Base-by-base conservation (phyloP, 2,888 invertebrate species). In the Hyposoter dolosus region DNA sequence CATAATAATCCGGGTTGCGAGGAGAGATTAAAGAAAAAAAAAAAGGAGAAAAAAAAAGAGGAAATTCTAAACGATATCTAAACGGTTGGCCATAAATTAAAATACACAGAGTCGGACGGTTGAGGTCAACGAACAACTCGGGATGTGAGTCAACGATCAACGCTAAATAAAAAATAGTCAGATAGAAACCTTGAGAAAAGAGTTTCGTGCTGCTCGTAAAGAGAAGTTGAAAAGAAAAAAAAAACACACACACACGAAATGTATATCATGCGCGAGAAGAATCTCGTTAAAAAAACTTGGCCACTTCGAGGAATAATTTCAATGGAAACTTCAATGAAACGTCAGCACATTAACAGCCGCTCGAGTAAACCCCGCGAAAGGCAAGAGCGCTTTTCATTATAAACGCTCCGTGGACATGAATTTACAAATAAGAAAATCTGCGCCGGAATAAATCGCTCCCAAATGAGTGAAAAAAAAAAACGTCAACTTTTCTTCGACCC, bases 41-140 rank as follows among this genome's bases (percentile, higher is more conserved):
- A 45, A 32, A 4, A 6, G 35, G 4, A 50, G 4, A 50, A 66
- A 53, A 74, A 56, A 74, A 83, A 63, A 40, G 28, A 28, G 35
- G 28, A n/a, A 68, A 28, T 75, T 68, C 45, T 43, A 69, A 79
- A 60, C 45, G 69, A 69, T 60, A 71, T 79, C 63, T 47, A 47
- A 50, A 63, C 60, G 63, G 47, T 43, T 60, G 60, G 47, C 43
- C 15, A 71, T 83, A 74, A 79, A 79, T 83, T 79, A 79, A 75
- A 45, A 69, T 69, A 69, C 81, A 66, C 23, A 77, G 23, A 68
- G 43, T 28, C 43, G 19, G 80, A 75, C 12, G 12, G 60, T 77
- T 35, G 68, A 68, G 40, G 68, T 78, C 60, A 47, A 68, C 68
- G 74, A 40, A n/a, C 65, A 77, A 60, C 56, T 23, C 60, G 56